These are phyloP conservation scores for Gopherus evgoodei DNA, from an alignment of 2,113 vertebrate species.

Conservation along the genomic window DNA sequence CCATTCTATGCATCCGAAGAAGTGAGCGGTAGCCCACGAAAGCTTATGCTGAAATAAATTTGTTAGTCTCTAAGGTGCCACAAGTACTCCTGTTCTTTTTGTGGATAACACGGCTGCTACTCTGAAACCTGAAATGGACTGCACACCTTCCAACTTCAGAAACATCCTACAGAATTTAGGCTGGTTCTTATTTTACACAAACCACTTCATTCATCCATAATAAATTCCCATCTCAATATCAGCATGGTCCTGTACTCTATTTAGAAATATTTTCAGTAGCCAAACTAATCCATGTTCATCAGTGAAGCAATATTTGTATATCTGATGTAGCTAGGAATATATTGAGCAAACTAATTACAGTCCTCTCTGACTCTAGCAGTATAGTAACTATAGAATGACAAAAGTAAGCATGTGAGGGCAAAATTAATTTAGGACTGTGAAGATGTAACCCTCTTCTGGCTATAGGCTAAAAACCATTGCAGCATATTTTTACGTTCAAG, in stretches of 20 bases:
- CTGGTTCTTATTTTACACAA: slow-evolving; percentile 45
- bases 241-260: background rate
- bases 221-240: background rate
- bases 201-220: background rate
- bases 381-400: background rate
- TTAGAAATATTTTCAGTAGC: slow-evolving; percentile 29
- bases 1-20: too few relatives aligned
- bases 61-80: too few relatives aligned
- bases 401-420: background rate
- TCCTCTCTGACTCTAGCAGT: background rate
- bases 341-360: background rate
- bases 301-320: background rate
- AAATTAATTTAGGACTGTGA: slow-evolving; percentile 55
- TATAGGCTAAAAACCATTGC: background rate
- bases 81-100: too few relatives aligned
- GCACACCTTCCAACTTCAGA: background rate
- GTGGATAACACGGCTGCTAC: too few relatives aligned
- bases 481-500: slow-evolving; percentile 30
- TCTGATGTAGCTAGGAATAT: slow-evolving; percentile 32
- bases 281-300: background rate
- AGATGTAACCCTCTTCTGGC: slow-evolving; percentile 36
- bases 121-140: background rate
- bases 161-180: background rate
- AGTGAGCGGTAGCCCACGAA: too few relatives aligned
- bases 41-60: too few relatives aligned